Conservation (phyloP, 2,113 vertebrate genomes). For the Cyanistes caeruleus region DNA sequence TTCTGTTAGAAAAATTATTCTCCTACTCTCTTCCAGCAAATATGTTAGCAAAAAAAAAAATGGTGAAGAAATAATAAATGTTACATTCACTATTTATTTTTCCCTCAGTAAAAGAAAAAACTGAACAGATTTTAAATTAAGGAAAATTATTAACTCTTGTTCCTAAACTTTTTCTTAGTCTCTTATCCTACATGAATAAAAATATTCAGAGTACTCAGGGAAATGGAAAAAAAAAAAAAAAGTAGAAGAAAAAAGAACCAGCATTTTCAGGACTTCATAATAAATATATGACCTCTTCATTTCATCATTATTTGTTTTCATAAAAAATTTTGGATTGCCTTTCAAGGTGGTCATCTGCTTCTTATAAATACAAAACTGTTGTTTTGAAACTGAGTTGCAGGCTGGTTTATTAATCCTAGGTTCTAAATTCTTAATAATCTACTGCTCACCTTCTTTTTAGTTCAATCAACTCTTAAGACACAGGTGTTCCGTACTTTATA, state of each 20-base stretch:
- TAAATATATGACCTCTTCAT: background rate
- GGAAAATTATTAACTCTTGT: background rate
- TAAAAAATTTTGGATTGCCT: background rate
- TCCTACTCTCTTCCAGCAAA: background rate
- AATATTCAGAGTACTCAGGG: background rate
- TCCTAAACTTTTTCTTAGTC: background rate
- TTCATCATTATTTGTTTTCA: background rate
- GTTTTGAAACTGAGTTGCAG: background rate
- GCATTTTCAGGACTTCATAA: background rate
- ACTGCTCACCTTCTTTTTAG: background rate
- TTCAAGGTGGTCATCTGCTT: background rate
- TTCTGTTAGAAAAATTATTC: background rate
- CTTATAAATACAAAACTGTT: background rate
- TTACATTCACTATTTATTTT: background rate
- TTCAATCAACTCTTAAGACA: background rate
- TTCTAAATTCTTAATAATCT: background rate
- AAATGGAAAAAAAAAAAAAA: background rate
- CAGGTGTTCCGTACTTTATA: background rate
- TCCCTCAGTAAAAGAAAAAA: background rate
- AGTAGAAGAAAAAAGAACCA: fast-evolving
- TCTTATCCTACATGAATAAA: background rate
- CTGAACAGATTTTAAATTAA: background rate
- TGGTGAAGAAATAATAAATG: background rate
- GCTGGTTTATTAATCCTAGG: background rate
- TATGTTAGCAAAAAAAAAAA: background rate